Conservation (phyloP, 2,888 invertebrate genomes). For the Ptilodon capucinus region DNA sequence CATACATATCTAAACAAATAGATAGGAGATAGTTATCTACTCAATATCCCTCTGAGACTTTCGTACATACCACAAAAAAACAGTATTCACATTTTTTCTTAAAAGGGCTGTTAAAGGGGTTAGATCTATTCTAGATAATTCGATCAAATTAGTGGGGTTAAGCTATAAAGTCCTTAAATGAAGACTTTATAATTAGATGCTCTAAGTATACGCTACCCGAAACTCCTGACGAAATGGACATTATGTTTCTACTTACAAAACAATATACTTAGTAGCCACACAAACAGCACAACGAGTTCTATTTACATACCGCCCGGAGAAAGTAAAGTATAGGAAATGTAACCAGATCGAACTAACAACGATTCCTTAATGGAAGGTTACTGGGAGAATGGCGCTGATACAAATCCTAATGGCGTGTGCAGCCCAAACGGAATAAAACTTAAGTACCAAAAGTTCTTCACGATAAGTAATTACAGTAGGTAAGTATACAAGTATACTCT, state of each 20-base stretch:
- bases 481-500: no score
- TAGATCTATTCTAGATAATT: no score
- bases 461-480: no score
- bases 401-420: background rate
- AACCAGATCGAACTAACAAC: conserved; percentile 35
- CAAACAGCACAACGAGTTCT: conserved; percentile 40
- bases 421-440: background rate
- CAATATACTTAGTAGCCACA: conserved; percentile 31
- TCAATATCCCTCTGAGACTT: no score
- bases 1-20: no score
- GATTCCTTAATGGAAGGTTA: conserved; percentile 43
- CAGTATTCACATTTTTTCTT: no score
- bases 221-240: conserved; percentile 15
- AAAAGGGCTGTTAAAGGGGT: no score
- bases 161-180: background rate
- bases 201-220: conserved; percentile 16
- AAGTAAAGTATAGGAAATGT: conserved; percentile 46
- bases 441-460: no score
- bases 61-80: no score
- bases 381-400: background rate
- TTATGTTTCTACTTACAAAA: conserved; percentile 23
- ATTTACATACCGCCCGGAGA: conserved; percentile 51
- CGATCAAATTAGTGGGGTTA: no score
- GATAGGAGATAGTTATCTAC: no score
- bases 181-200: background rate